phyloP scores from a whole-genome alignment of 2,113 vertebrate species.

The Proteles cristata region DNA sequence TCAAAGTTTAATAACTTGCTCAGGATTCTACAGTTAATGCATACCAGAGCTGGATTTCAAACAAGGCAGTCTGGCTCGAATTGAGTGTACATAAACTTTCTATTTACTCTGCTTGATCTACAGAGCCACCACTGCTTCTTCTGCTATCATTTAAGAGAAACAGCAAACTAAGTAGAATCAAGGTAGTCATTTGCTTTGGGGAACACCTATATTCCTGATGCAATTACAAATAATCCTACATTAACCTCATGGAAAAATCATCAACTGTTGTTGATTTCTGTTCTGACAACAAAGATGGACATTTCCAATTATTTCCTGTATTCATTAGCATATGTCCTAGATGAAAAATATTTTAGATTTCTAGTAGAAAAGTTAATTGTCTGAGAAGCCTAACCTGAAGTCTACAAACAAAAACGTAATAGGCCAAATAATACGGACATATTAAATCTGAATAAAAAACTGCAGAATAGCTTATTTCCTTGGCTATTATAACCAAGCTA shows the following conservation, averaged over 20 bases:
- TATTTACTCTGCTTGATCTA: neutral
- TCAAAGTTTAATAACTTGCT: neutral
- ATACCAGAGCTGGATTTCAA: neutral
- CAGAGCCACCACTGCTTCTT: neutral
- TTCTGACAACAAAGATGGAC: neutral
- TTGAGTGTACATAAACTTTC: neutral
- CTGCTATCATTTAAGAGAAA: neutral
- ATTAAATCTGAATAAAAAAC: slow-evolving; percentile 52
- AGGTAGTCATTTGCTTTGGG: neutral
- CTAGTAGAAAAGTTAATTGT: slow-evolving; percentile 21
- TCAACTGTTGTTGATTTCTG: neutral
- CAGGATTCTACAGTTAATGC: neutral
- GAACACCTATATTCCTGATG: slow-evolving; percentile 7
- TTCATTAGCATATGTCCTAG: neutral
- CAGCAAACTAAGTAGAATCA: neutral
- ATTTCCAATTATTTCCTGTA: slow-evolving; percentile 54
- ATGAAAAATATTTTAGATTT: slow-evolving; percentile 25
- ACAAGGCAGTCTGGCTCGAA: neutral
- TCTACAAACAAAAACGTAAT: slow-evolving; percentile 53
- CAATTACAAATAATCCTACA: slow-evolving; percentile 24
- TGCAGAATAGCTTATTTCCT: slow-evolving; percentile 14
- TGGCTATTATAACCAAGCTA: neutral
- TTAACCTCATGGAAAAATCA: slow-evolving; percentile 23
- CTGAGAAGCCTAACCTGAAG: neutral
- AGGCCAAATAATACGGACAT: neutral